Evolutionary conservation across 2,797 vertebrate genomes (phyloP).

Genomic region (Caiman crocodilus): DNA sequence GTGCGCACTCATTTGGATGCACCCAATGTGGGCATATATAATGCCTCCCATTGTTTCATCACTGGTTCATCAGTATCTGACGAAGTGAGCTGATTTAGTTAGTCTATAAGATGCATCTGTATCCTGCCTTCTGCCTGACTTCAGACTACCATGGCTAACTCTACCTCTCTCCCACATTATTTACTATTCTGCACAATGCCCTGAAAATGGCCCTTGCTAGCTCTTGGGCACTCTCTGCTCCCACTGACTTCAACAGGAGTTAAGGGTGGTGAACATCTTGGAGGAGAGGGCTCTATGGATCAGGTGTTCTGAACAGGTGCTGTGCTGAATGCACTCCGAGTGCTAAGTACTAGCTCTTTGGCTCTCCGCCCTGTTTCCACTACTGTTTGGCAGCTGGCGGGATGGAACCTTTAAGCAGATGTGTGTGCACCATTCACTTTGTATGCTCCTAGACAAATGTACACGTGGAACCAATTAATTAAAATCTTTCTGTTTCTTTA

Average conservation of each 20-base stretch:
- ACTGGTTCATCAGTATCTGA: no score
- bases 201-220: accelerated
- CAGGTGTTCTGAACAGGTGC: accelerated
- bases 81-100: no score
- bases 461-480: not conserved
- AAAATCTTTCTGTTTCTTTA: not conserved
- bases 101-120: no score
- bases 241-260: not conserved
- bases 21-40: no score
- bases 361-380: not conserved
- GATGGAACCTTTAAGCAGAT: accelerated
- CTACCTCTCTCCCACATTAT: accelerated
- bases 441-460: not conserved
- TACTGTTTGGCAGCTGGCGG: not conserved
- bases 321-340: not conserved
- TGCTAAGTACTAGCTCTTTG: not conserved
- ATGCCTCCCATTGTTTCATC: no score
- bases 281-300: not conserved
- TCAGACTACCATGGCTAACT: no score
- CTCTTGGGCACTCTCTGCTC: not conserved
- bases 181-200: not conserved
- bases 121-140: no score
- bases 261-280: not conserved
- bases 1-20: no score
- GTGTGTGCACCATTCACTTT: accelerated